Evolutionary conservation across 1,140 invertebrate species (phyloP).

Genomic region (Listronotus bonariensis): DNA sequence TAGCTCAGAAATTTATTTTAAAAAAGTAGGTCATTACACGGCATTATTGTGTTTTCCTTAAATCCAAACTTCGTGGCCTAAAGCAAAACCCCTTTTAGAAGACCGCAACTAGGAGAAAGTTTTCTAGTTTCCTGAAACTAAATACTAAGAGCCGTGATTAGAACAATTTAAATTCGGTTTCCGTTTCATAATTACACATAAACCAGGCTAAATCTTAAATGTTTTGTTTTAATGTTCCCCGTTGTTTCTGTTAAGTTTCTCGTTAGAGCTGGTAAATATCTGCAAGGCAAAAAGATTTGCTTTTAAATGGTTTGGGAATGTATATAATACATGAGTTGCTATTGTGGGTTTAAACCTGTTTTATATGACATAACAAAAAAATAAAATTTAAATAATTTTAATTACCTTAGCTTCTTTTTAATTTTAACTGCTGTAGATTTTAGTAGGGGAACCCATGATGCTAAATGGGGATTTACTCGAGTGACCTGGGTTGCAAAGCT

Average conservation of each 20-base stretch:
- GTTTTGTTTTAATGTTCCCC: slow-evolving; percentile 28
- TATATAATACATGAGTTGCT: too few relatives aligned
- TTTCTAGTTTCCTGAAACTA: slow-evolving; percentile 25
- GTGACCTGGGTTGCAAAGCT: too few relatives aligned
- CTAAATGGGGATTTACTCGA: too few relatives aligned
- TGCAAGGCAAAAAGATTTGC: too few relatives aligned
- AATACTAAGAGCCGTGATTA: slow-evolving; percentile 17
- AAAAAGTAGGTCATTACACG: slow-evolving; percentile 15
- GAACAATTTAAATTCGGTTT: slow-evolving; percentile 32
- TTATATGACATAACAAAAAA: too few relatives aligned
- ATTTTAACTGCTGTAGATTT: too few relatives aligned
- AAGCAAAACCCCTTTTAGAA: slow-evolving; percentile 14
- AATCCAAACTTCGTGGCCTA: slow-evolving; percentile 6
- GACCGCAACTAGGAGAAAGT: slow-evolving; percentile 13
- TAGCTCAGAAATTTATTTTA: slow-evolving; percentile 3
- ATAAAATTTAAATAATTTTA: too few relatives aligned
- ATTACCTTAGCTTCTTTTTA: too few relatives aligned
- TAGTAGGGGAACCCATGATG: too few relatives aligned
- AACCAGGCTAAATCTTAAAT: slow-evolving; percentile 17
- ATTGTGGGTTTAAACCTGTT: too few relatives aligned
- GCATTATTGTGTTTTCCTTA: slow-evolving; percentile 9
- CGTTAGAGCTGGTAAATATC: too few relatives aligned
- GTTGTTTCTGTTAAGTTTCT: not conserved
- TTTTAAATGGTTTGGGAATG: too few relatives aligned
- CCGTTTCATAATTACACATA: slow-evolving; percentile 32